These are phyloP conservation scores for Alentia gelatinosa DNA, from an alignment of 2,888 invertebrate species.

Conservation along the genomic window DNA sequence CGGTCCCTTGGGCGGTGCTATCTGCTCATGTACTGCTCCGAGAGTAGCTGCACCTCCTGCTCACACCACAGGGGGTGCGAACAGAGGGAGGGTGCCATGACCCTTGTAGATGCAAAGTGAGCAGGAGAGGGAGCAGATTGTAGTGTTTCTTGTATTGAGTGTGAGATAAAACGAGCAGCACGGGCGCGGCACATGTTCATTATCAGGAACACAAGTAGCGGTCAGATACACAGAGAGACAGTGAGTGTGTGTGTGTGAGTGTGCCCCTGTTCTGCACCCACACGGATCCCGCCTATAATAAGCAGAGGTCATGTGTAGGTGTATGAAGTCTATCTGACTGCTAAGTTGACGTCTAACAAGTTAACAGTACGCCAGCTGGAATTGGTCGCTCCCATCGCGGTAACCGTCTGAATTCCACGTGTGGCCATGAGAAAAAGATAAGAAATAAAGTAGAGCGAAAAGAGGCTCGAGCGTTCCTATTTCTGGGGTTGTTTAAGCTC, in stretches of 20 bases:
- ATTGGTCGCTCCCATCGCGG: neutral
- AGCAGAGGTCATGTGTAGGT: too few species aligned
- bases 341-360: neutral
- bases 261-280: too few species aligned
- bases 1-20: neutral
- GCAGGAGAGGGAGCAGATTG: neutral
- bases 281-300: too few species aligned
- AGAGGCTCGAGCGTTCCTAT: neutral
- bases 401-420: neutral
- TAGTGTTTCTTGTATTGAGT: neutral
- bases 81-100: neutral
- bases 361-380: neutral
- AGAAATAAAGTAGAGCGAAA: neutral
- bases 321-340: too few species aligned
- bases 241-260: neutral
- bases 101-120: neutral
- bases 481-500: neutral
- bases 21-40: neutral
- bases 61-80: neutral
- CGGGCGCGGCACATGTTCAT: neutral
- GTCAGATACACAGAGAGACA: neutral
- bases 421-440: neutral
- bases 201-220: constrained; percentile 29
- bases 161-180: neutral
- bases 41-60: neutral